Evolutionary conservation across 2,888 invertebrate genomes (phyloP), one percentile per base, ranked within the genome.

Genomic region (Cosmia trapezina): DNA sequence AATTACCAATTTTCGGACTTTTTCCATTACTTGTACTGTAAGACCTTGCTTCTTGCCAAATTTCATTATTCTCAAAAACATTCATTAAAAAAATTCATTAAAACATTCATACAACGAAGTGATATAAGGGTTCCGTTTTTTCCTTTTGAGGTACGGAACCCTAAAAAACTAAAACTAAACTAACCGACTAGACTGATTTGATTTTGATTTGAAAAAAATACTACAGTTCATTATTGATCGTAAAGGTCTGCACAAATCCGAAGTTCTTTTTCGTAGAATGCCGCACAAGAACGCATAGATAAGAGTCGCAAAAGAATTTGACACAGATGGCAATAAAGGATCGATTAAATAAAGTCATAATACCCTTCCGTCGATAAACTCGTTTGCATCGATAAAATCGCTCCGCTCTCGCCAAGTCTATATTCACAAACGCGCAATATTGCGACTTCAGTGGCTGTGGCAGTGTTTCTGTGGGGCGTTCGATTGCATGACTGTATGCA

Each of bases 331-430:
- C 51, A 57, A 8, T 45, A 63, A 47, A 41, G 57, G 9, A 59
- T 33, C 33, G 22, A 62, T 78, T 57, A 33, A 62, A 72, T 71
- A 37, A 64, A 64, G 43, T 28, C 14, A 33, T 61, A 43, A 64
- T 41, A 41, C 41, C 41, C 17, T 61, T 61, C 53, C 43, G 22
- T 19, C n/a, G 22, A 62, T 61, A 54, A 73, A 74, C 33, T 66
- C 33, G 67, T 74, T 80, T 66, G 61, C 75, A 74, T 80, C 61
- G n/a, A 66, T 74, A 53, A 61, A 66, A 66, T 75, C 33, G 47
- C 19, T 41, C 14, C 61, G n/a, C 59, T 51, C 49, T 47, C 14
- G 17, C 12, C 2, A 5, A 66, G 74, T 57, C 61, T 49, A 80
- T 77, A 65, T 61, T 41, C 41, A 61, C 65, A 57, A 80, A 56